Evolutionary conservation across 2,113 vertebrate genomes (phyloP), one percentile per base, ranked within the genome.

Genomic region (Sinocyclocheilus anshuiensis): DNA sequence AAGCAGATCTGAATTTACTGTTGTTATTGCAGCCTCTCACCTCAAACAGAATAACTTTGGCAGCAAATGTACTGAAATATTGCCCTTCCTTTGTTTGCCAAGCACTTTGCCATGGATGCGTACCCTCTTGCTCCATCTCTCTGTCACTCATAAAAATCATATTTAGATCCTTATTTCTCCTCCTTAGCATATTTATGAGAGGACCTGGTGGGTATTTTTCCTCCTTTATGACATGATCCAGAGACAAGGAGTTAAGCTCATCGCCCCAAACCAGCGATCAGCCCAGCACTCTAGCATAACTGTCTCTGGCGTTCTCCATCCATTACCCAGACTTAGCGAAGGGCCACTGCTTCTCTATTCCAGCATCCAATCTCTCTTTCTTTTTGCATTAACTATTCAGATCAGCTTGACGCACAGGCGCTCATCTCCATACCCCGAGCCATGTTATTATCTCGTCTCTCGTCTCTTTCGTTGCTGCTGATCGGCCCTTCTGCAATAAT

Each of bases 241-340:
- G 94, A 94, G 92, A 94, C 91, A 94, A 95, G 95, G 57, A 95
- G 90, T 94, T 95, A 95, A 94, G 80, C 94, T 95, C 95, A 96
- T 96, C 90, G 95, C 96, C 96, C 95, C 95, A 95, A 96, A 97
- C 96, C 96, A 96, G 95, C 94, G 95, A 95, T 95, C 95, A 96
- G 94, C 94, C 18, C 93, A 92, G 75, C 95, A 94, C 92, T 94
- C 94, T 94, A 95, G 95, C 95, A 95, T 96, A 96, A 96, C 95
- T 96, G 95, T 96, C 95, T 96, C 94, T 95, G 94, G 94, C 95
- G 94, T 94, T 95, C 95, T 89, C 95, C 95, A 96, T 97, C 96
- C 95, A 96, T 96, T 97, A 96, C 94, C 71, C 94, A 96, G 96
- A 96, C 96, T 97, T 97, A 96, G 95, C 94, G 92, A 92, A 48